Evolutionary conservation across 2,797 vertebrate species (phyloP).

Genomic region (Schizopygopsis malacanthus): DNA sequence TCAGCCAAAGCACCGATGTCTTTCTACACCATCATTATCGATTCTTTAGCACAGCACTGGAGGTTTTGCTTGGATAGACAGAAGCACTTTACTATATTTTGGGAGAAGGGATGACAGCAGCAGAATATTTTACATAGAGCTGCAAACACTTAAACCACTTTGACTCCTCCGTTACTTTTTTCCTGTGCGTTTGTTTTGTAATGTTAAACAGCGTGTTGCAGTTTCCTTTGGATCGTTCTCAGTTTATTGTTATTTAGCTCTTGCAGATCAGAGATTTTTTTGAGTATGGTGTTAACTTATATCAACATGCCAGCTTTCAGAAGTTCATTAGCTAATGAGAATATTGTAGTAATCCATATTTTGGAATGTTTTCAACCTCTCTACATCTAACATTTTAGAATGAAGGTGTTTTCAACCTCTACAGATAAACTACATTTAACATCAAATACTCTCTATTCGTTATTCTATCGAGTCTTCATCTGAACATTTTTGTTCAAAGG

Average conservation of each 20-base stretch:
- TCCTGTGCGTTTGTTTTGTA: background rate
- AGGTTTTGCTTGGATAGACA: constrained; percentile 11
- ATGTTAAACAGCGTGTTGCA: background rate
- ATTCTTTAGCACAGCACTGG: background rate
- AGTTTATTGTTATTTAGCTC: background rate
- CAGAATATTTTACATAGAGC: constrained; percentile 1
- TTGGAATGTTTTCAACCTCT: background rate
- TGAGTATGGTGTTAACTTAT: background rate
- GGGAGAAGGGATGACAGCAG: background rate
- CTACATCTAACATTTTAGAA: too few species aligned
- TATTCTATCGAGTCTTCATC: too few species aligned
- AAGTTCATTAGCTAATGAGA: background rate
- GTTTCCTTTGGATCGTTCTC: background rate
- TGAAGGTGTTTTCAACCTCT: too few species aligned
- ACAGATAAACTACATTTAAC: too few species aligned
- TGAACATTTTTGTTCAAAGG: background rate
- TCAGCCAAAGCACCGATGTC: background rate
- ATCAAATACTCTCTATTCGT: too few species aligned
- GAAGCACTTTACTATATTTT: constrained; percentile 39
- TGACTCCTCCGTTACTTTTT: background rate
- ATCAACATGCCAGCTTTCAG: background rate
- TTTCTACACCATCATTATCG: background rate
- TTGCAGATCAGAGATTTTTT: background rate
- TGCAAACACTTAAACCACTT: constrained; percentile 18
- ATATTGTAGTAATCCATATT: background rate